Conservation (phyloP, 2,113 vertebrate species). For the Montifringilla adamsi region DNA sequence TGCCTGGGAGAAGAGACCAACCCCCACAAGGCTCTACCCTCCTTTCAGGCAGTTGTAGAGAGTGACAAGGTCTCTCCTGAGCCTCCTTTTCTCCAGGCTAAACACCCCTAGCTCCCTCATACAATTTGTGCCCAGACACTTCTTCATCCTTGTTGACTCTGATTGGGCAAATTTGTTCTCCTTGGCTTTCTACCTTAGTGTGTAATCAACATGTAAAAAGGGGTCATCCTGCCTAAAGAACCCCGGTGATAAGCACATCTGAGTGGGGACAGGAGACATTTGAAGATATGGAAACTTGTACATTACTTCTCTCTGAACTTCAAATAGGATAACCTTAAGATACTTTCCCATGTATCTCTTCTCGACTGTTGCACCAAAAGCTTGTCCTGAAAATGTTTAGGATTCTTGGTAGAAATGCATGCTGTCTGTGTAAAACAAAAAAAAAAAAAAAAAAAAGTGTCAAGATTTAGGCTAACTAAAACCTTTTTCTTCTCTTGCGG, state of each 20-base stretch:
- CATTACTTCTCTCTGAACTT: neutral
- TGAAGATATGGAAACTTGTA: neutral
- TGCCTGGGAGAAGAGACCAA: neutral
- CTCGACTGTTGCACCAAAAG: neutral
- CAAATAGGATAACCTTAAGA: neutral
- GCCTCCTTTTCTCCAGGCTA: neutral
- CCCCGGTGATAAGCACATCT: neutral
- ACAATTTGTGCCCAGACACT: neutral
- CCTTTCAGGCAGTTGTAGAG: neutral
- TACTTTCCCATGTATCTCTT: neutral
- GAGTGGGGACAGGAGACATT: neutral
- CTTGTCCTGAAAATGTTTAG: neutral
- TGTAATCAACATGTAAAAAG: neutral
- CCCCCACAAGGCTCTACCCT: accelerated
- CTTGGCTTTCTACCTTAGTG: neutral
- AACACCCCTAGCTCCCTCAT: neutral
- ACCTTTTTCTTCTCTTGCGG: neutral
- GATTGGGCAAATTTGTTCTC: neutral
- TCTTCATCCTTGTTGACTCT: neutral
- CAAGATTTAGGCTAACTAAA: neutral
- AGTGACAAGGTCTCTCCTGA: neutral
- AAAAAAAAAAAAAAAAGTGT: neutral
- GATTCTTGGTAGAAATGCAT: neutral
- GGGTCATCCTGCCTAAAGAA: neutral
- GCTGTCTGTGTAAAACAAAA: neutral